Evolutionary conservation across 2,113 vertebrate genomes (phyloP).

Genomic region (Orycteropus afer): DNA sequence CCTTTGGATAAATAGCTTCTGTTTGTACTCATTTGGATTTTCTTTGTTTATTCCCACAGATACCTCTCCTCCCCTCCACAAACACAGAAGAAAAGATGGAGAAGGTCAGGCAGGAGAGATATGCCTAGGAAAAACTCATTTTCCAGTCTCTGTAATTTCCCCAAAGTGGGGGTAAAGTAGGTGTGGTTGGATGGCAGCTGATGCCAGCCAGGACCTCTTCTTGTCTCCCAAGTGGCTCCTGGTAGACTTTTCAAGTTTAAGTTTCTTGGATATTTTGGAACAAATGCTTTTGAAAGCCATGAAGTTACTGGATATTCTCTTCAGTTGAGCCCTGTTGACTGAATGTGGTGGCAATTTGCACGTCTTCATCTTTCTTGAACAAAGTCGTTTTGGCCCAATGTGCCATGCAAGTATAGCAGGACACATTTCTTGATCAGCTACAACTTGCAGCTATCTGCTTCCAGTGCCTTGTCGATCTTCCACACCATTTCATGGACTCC

Average conservation of each 20-base stretch:
- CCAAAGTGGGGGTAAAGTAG: neutral
- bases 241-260: neutral
- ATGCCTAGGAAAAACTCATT: neutral
- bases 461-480: neutral
- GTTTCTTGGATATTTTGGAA: neutral
- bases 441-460: rapidly evolving
- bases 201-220: neutral
- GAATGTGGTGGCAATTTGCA: neutral
- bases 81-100: neutral
- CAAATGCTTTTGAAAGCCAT: neutral
- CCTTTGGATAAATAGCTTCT: neutral
- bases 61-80: neutral
- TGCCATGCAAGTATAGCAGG: rapidly evolving
- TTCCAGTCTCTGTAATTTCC: neutral
- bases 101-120: neutral
- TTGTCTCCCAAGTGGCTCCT: neutral
- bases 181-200: too few relatives aligned
- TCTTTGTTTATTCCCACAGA: neutral
- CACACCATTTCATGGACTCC: rapidly evolving
- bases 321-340: neutral
- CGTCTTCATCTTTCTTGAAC: neutral
- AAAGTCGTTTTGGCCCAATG: rapidly evolving
- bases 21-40: neutral
- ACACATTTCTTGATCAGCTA: too few relatives aligned
- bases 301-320: neutral